phyloP scores from a whole-genome alignment of 2,888 invertebrate species.

The Aelia acuminata region DNA sequence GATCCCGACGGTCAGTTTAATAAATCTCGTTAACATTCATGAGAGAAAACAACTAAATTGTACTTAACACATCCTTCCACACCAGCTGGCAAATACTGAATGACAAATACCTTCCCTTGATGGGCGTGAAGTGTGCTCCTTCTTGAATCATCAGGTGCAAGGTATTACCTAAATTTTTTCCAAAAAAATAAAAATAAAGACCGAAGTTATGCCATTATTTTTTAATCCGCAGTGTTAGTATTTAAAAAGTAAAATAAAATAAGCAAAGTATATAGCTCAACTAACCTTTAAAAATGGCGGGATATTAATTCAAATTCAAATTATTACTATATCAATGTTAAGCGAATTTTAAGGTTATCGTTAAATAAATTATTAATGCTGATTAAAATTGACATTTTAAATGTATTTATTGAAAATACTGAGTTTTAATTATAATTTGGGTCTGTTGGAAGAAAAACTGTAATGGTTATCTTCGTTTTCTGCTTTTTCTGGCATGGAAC shows the following conservation, averaged over 20 bases:
- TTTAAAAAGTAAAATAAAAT: background rate
- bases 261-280: conserved; percentile 2
- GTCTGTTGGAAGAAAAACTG: too few relatives aligned
- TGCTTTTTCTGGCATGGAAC: too few relatives aligned
- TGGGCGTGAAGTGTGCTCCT: conserved; percentile 59
- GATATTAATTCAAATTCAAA: conserved; percentile 6
- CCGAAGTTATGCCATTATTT: background rate
- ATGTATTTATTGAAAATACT: too few relatives aligned
- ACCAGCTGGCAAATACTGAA: conserved; percentile 62
- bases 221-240: background rate
- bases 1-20: conserved; percentile 38
- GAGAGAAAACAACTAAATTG: conserved; percentile 58
- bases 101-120: conserved; percentile 60
- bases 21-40: conserved; percentile 58
- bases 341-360: too few relatives aligned
- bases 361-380: too few relatives aligned
- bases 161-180: background rate
- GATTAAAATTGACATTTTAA: too few relatives aligned
- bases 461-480: too few relatives aligned
- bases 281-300: conserved; percentile 25
- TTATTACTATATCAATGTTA: too few relatives aligned
- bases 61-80: conserved; percentile 60
- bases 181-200: background rate
- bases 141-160: conserved; percentile 32
- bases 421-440: too few relatives aligned